These are phyloP conservation scores for Mythimna pallens DNA, from an alignment of 2,888 invertebrate genomes.

Conservation along the genomic window DNA sequence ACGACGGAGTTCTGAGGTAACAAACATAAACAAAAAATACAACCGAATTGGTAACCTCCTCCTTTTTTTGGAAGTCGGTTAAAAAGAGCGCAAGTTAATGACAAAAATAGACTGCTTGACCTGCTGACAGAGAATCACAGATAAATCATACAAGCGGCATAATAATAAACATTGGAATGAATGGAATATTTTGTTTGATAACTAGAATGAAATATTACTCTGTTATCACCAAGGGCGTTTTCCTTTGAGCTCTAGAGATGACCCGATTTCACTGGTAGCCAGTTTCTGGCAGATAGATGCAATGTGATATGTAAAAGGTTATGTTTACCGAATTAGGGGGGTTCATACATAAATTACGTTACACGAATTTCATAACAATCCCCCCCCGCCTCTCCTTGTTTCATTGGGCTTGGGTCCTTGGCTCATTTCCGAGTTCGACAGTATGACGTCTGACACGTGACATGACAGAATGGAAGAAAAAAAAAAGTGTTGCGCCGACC, in stretches of 20 bases:
- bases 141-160: slow-evolving; percentile 23
- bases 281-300: not conserved
- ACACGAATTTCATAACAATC: too few relatives aligned
- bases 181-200: slow-evolving; percentile 58
- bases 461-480: too few relatives aligned
- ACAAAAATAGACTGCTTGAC: slow-evolving; percentile 9
- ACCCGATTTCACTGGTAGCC: slow-evolving; percentile 8
- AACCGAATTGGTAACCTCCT: too few relatives aligned
- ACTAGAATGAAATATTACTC: slow-evolving; percentile 29
- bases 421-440: too few relatives aligned
- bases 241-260: slow-evolving; percentile 16
- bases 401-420: too few relatives aligned
- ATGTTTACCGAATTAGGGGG: slow-evolving; percentile 1
- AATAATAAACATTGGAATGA: slow-evolving; percentile 41
- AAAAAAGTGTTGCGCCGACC: too few relatives aligned
- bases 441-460: too few relatives aligned
- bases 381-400: too few relatives aligned
- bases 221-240: slow-evolving; percentile 57
- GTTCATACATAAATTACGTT: too few relatives aligned
- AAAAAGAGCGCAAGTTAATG: not conserved
- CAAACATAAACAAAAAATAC: too few relatives aligned
- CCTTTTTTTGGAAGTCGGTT: too few relatives aligned
- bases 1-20: too few relatives aligned
- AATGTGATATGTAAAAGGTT: slow-evolving; percentile 16
- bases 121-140: slow-evolving; percentile 6